These are phyloP conservation scores for Aeoliscus strigatus DNA, from an alignment of 2,797 vertebrate genomes.

Conservation along the genomic window DNA sequence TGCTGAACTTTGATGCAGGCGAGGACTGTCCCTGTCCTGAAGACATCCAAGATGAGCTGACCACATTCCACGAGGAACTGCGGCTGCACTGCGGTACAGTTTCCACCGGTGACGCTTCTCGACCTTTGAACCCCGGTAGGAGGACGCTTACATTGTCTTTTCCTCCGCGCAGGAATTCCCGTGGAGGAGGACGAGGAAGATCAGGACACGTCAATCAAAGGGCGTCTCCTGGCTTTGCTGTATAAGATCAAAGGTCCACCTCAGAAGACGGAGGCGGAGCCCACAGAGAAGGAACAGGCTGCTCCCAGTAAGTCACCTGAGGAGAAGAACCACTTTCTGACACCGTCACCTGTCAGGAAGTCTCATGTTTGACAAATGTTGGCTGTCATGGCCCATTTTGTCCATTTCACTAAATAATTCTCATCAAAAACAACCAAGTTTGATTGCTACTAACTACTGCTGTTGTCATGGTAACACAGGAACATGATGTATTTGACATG, in stretches of 20 bases:
- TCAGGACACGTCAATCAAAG: conserved; percentile 86
- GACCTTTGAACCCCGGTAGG: too few relatives aligned
- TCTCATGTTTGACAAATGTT: too few relatives aligned
- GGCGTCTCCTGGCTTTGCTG: conserved; percentile 85
- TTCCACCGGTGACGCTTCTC: too few relatives aligned
- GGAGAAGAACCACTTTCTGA: neutral
- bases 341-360: too few relatives aligned
- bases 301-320: conserved; percentile 81
- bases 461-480: too few relatives aligned
- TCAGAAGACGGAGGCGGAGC: conserved; percentile 81
- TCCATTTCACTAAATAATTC: too few relatives aligned
- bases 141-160: too few relatives aligned
- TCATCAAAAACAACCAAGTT: too few relatives aligned
- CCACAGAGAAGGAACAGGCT: conserved; percentile 79
- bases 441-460: too few relatives aligned
- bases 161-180: conserved; percentile 82
- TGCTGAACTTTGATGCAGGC: conserved; percentile 91
- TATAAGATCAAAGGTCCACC: conserved; percentile 92
- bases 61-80: conserved; percentile 90
- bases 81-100: conserved; percentile 89
- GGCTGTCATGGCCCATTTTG: too few relatives aligned
- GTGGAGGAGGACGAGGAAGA: conserved; percentile 88
- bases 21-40: conserved; percentile 95
- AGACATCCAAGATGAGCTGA: conserved; percentile 90
- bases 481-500: too few relatives aligned